Evolutionary conservation across 2,888 invertebrate species (phyloP).

Genomic region (Anoplius nigerrimus): DNA sequence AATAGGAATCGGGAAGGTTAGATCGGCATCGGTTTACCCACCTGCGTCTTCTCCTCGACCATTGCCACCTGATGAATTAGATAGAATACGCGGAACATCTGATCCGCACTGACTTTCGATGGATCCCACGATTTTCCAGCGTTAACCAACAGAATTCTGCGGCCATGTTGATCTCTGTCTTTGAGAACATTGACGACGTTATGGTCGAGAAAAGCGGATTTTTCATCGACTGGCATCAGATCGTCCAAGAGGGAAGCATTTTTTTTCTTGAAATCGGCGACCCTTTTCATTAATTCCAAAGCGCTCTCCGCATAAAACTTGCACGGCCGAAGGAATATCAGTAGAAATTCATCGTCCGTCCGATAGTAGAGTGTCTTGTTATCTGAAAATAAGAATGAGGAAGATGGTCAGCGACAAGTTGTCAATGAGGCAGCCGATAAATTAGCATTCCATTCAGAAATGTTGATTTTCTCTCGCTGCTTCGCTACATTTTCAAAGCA

Average conservation of each 20-base stretch:
- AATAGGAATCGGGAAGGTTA: not conserved
- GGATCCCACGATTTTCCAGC: slow-evolving; percentile 87
- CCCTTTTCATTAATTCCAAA: slow-evolving; percentile 85
- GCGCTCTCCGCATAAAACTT: slow-evolving; percentile 91
- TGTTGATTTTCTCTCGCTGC: too few species aligned
- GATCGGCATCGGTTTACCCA: slow-evolving; percentile 29
- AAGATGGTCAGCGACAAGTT: too few species aligned
- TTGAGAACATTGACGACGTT: slow-evolving; percentile 87
- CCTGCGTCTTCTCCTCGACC: slow-evolving; percentile 85
- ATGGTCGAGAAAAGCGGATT: slow-evolving; percentile 82
- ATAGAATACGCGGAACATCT: slow-evolving; percentile 87
- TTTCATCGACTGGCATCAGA: slow-evolving; percentile 82
- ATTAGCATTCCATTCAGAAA: too few species aligned
- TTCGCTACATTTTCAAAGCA: too few species aligned
- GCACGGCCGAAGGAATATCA: slow-evolving; percentile 87
- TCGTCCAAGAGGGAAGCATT: slow-evolving; percentile 81
- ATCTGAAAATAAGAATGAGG: slow-evolving; percentile 72
- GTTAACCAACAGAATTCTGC: slow-evolving; percentile 85
- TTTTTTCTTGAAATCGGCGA: slow-evolving; percentile 85
- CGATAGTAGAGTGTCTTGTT: slow-evolving; percentile 81
- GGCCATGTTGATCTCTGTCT: slow-evolving; percentile 84
- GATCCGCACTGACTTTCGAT: slow-evolving; percentile 83
- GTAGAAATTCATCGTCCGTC: slow-evolving; percentile 86
- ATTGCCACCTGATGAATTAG: slow-evolving; percentile 88
- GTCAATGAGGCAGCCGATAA: too few species aligned